Evolutionary conservation across 2,888 invertebrate genomes (phyloP).

Genomic region (Podabrus alpinus): DNA sequence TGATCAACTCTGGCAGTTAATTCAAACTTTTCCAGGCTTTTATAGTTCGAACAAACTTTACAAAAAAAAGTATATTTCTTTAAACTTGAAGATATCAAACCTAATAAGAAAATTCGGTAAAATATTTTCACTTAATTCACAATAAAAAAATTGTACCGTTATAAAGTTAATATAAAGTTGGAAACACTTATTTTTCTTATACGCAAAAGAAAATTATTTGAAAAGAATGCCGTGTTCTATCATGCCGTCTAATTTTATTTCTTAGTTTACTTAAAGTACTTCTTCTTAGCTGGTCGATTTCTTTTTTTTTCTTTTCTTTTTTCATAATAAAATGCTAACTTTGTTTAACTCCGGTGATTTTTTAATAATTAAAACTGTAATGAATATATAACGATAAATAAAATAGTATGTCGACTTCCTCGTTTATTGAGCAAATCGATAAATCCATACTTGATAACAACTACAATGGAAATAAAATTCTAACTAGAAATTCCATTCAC

Average conservation of each 20-base stretch:
- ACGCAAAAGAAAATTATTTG: background rate
- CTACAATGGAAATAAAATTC: background rate
- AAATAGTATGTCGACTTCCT: background rate
- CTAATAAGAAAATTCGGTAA: background rate
- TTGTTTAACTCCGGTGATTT: background rate
- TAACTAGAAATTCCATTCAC: background rate
- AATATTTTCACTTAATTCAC: background rate
- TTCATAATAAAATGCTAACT: background rate
- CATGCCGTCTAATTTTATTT: background rate
- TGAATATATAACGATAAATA: background rate
- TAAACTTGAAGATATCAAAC: background rate
- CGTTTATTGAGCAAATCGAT: background rate
- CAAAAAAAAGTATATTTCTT: background rate
- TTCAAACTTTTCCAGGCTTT: background rate
- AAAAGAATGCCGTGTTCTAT: background rate
- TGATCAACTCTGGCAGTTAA: background rate
- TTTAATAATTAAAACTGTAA: background rate
- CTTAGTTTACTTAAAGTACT: background rate
- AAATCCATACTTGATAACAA: background rate
- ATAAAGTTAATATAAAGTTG: background rate
- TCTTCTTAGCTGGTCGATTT: background rate
- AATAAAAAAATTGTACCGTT: background rate
- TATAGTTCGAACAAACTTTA: background rate
- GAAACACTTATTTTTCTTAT: background rate
- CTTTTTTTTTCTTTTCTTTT: no score